Evolutionary conservation across 2,888 invertebrate species (phyloP), one percentile per base, ranked within the genome.

Genomic region (Spodoptera picta): DNA sequence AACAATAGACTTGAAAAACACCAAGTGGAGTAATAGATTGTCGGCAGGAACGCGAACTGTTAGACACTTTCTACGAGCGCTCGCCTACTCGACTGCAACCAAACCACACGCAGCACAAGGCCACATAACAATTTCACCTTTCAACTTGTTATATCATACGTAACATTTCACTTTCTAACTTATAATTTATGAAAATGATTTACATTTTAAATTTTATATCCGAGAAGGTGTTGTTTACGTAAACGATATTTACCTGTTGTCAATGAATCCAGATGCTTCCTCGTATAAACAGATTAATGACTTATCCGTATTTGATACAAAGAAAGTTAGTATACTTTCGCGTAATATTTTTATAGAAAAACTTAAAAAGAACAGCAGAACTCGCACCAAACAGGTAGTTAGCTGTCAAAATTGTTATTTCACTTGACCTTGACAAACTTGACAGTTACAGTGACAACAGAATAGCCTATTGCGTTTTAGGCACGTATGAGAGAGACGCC

Each of bases 141-240:
- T 92, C 89, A 90, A 91, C 87, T 86, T 83, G 71, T 92, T 92
- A 92, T 87, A 89, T 90, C 90, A 91, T 79, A 82, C 71, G 73
- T 71, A 71, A 73, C 76, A 81, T 85, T 86, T 88, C 85, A 89
- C 93, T 93, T 94, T 93, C 74, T 79, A 74, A 65, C 56, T 53
- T 77, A 60, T 62, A 63, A 73, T 79, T 63, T 64, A 65, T 54
- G 60, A 64, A 50, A 60, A 65, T 64, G 42, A 68, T 79, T 72
- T 67, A 71, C 69, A 69, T 77, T 77, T 42, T 49, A 4, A 23
- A 58, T 12, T 58, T 48, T 50, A 11, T 42, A 50, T 3, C n/a
- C 7, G 19, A 59, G 50, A 60, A n/a, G 14, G 42, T 44, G 14
- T 27, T 58, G 27, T 60, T 58, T 56, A 58, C n/a, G 62, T 55